Conservation (phyloP, 2,113 vertebrate species). For the Megaceryle maxima region DNA sequence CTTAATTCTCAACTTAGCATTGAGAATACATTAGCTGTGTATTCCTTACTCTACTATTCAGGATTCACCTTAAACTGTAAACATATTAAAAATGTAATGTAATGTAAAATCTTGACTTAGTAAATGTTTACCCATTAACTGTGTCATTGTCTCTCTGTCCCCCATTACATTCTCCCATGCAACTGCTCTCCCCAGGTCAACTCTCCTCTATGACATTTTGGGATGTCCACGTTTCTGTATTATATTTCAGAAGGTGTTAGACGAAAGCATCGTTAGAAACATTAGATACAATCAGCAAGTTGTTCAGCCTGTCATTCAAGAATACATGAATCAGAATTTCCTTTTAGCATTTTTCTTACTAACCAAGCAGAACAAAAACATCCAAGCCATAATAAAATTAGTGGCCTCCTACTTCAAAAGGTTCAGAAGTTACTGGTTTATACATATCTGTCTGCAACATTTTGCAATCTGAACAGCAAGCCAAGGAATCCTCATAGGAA, state of each 20-base stretch:
- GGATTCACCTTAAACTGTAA: neutral
- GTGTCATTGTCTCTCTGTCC: neutral
- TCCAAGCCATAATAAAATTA: neutral
- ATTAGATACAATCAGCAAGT: neutral
- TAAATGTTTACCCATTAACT: neutral
- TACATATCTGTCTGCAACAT: neutral
- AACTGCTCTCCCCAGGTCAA: neutral
- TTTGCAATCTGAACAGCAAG: neutral
- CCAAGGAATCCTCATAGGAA: neutral
- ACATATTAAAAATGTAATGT: neutral
- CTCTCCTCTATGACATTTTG: neutral
- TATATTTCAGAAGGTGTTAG: neutral
- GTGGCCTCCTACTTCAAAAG: neutral
- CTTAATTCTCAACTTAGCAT: neutral
- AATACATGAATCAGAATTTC: accelerated
- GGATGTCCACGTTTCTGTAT: neutral
- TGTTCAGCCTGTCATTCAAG: neutral
- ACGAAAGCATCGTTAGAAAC: neutral
- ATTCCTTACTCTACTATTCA: neutral
- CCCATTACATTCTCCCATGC: neutral
- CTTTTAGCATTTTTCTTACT: neutral
- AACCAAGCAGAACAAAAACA: neutral
- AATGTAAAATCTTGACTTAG: neutral
- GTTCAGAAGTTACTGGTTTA: neutral
- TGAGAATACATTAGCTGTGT: neutral